Conservation (phyloP, 2,797 vertebrate species). For the Cyprinodon diabolis region DNA sequence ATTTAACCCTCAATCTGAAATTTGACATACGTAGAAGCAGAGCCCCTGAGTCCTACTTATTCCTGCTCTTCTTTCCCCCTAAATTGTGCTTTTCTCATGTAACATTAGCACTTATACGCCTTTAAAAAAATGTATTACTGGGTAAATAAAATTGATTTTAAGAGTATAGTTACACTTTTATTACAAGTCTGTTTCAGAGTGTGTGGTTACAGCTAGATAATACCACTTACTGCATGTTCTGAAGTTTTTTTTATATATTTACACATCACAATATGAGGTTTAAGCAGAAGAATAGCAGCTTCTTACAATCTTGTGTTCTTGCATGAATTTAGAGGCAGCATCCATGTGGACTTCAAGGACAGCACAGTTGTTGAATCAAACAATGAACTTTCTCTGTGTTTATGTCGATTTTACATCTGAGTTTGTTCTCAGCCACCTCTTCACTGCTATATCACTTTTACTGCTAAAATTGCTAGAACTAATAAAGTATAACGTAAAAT, state of each 20-base stretch:
- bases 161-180: not conserved
- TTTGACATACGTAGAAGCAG: not conserved
- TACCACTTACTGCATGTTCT: not conserved
- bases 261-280: not conserved
- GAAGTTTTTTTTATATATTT: not conserved
- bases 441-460: not conserved
- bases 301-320: not conserved
- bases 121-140: not conserved
- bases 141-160: not conserved
- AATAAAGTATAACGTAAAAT: not conserved
- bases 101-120: not conserved
- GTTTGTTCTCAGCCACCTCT: slow-evolving; percentile 4
- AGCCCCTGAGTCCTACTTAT: not conserved
- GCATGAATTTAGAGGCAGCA: not conserved
- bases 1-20: too few relatives aligned
- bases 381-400: not conserved
- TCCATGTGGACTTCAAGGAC: not conserved
- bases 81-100: not conserved
- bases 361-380: not conserved
- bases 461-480: not conserved
- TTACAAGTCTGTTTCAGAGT: not conserved
- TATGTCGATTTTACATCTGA: slow-evolving; percentile 13
- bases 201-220: not conserved
- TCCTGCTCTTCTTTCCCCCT: not conserved
- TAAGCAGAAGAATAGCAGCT: slow-evolving; percentile 2